These are phyloP conservation scores for Isurus oxyrinchus DNA, from an alignment of 2,113 vertebrate species.

Conservation along the genomic window DNA sequence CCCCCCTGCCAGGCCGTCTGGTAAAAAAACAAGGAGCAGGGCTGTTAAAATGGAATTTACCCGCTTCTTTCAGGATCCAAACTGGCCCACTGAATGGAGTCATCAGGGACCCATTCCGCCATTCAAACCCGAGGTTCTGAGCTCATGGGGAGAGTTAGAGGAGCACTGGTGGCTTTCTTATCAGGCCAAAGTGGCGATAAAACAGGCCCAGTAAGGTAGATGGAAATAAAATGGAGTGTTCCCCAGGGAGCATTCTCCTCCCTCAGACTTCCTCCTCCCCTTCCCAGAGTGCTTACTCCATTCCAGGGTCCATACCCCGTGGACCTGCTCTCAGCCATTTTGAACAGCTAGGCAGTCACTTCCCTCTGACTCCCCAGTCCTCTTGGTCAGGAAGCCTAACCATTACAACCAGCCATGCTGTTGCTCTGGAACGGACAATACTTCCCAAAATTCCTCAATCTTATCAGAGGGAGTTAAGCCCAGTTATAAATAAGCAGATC, in stretches of 20 bases:
- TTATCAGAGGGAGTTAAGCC: not conserved
- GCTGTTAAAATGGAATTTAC: not conserved
- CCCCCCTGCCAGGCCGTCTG: not conserved
- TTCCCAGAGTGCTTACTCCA: not conserved
- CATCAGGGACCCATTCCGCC: not conserved
- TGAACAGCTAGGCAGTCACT: not conserved
- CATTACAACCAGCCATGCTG: not conserved
- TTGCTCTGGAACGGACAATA: not conserved
- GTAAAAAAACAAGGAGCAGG: not conserved
- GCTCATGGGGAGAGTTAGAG: not conserved
- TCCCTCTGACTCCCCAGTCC: not conserved
- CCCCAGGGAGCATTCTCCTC: not conserved
- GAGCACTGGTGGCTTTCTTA: too few species aligned
- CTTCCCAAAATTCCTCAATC: not conserved
- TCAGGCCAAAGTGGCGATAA: too few species aligned
- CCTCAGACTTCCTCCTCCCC: not conserved
- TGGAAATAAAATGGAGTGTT: too few species aligned
- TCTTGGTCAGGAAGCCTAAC: not conserved
- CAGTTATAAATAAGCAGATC: not conserved
- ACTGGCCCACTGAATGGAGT: not conserved
- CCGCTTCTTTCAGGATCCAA: not conserved
- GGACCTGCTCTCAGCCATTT: not conserved
- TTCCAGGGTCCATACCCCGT: not conserved
- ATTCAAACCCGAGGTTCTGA: not conserved
- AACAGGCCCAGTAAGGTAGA: too few species aligned